A percentile compares a stretch with the other conserved stretches of the same genome.
Evolutionary conservation across 2,888 invertebrate genomes (phyloP).

Genomic region (Nymphalis urticae): DNA sequence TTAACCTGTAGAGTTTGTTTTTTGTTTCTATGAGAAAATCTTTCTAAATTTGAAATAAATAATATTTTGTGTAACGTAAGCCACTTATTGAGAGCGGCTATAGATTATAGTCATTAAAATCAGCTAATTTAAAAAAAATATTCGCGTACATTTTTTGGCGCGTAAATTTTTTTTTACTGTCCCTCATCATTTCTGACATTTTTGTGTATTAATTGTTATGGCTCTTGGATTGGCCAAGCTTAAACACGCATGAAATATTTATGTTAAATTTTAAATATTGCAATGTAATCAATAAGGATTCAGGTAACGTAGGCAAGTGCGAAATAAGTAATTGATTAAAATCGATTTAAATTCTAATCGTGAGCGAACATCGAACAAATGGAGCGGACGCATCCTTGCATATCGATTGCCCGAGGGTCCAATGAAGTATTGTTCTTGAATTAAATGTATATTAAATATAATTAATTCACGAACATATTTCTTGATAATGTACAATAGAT

Average conservation of each 20-base stretch:
- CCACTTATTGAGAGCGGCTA: no score
- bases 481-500: slow-evolving; percentile 45
- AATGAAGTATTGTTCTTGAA: slow-evolving; percentile 61
- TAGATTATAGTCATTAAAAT: no score
- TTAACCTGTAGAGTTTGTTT: background rate
- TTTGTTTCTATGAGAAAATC: background rate
- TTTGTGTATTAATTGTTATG: no score
- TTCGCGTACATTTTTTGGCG: no score
- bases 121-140: no score
- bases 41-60: no score
- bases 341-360: slow-evolving; percentile 40
- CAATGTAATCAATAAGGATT: slow-evolving; percentile 6
- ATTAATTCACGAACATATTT: slow-evolving; percentile 37
- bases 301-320: slow-evolving; percentile 13
- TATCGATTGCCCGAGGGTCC: slow-evolving; percentile 40
- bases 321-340: slow-evolving; percentile 26
- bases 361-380: slow-evolving; percentile 36
- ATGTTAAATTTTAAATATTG: background rate
- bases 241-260: no score
- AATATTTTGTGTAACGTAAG: no score
- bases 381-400: slow-evolving; percentile 42
- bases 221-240: no score
- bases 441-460: slow-evolving; percentile 37
- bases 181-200: no score
- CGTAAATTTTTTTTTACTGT: no score